Evolutionary conservation across 2,888 invertebrate genomes (phyloP).

Genomic region (Mesorhabditis sp.): DNA sequence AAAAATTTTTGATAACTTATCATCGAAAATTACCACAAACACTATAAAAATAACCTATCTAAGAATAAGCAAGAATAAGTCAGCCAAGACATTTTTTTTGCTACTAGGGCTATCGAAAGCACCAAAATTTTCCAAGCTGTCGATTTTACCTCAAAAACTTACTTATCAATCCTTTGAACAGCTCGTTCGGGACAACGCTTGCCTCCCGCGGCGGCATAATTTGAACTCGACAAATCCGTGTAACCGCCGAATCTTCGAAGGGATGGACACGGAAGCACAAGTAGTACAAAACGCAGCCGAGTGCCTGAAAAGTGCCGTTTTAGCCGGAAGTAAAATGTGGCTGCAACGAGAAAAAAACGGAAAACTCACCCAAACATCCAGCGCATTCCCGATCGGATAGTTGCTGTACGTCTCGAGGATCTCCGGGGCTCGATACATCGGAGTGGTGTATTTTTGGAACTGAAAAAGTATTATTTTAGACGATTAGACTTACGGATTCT

Average conservation of each 20-base stretch:
- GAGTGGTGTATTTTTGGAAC: slow-evolving; percentile 66
- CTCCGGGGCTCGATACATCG: slow-evolving; percentile 92
- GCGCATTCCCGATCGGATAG: slow-evolving; percentile 80
- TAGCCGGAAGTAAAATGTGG: too few species aligned
- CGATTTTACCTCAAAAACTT: slow-evolving; percentile 53
- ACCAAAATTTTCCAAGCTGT: not conserved
- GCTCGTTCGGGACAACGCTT: slow-evolving; percentile 51
- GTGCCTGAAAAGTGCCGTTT: slow-evolving; percentile 65
- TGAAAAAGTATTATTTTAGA: slow-evolving; percentile 46
- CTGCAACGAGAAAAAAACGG: not conserved
- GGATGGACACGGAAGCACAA: slow-evolving; percentile 91
- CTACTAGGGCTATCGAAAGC: not conserved
- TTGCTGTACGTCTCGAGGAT: slow-evolving; percentile 97
- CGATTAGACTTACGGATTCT: slow-evolving; percentile 72
- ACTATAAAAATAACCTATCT: too few species aligned
- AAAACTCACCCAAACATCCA: slow-evolving; percentile 77
- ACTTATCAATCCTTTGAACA: slow-evolving; percentile 86
- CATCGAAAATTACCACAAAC: too few species aligned
- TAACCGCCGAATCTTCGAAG: slow-evolving; percentile 87
- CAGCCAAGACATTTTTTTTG: too few species aligned
- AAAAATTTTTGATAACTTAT: too few species aligned
- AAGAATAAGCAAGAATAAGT: too few species aligned
- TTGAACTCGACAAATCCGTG: slow-evolving; percentile 88
- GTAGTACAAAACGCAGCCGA: slow-evolving; percentile 89
- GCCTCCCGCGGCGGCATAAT: slow-evolving; percentile 66